A percentile compares a stretch with the other conserved stretches of the same genome.
These are phyloP conservation scores for Echeneis naucrates DNA, from an alignment of 2,797 vertebrate genomes.

Conservation along the genomic window DNA sequence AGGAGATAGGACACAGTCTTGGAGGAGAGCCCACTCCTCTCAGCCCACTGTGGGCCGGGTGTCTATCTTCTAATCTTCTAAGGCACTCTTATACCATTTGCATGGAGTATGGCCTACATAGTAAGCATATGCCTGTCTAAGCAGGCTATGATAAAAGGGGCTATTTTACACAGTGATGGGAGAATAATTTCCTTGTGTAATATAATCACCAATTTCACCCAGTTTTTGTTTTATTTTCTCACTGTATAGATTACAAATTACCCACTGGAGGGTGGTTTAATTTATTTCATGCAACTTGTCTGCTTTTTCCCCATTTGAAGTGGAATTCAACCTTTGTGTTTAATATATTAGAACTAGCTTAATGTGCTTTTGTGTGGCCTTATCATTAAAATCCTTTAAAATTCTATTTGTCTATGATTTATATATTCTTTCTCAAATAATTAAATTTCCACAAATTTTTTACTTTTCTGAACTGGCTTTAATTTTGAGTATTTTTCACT, in stretches of 20 bases:
- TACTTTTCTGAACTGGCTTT: background rate
- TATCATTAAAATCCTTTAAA: slow-evolving; percentile 1
- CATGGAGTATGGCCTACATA: slow-evolving; percentile 79
- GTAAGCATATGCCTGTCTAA: slow-evolving; percentile 57
- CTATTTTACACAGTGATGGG: slow-evolving; percentile 40
- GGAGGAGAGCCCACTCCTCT: slow-evolving; percentile 80
- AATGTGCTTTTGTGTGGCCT: slow-evolving; percentile 12
- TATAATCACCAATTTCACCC: slow-evolving; percentile 40
- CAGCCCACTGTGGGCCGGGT: slow-evolving; percentile 73
- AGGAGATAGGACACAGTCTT: slow-evolving; percentile 82
- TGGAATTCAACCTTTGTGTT: background rate
- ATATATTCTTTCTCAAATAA: slow-evolving; percentile 8
- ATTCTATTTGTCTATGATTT: background rate
- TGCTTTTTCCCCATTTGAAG: background rate
- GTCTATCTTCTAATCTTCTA: slow-evolving; percentile 85
- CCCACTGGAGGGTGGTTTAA: slow-evolving; percentile 3
- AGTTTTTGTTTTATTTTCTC: slow-evolving; percentile 37
- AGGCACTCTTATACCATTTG: slow-evolving; percentile 79
- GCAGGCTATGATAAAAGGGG: slow-evolving; percentile 40
- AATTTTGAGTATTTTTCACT: background rate
- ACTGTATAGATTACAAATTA: slow-evolving; percentile 10
- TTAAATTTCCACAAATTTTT: background rate
- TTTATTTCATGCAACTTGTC: slow-evolving; percentile 4
- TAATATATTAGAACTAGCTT: background rate
- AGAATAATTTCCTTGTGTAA: slow-evolving; percentile 34